Conservation (phyloP, 2,888 invertebrate species). For the Pristionchus exspectatus region DNA sequence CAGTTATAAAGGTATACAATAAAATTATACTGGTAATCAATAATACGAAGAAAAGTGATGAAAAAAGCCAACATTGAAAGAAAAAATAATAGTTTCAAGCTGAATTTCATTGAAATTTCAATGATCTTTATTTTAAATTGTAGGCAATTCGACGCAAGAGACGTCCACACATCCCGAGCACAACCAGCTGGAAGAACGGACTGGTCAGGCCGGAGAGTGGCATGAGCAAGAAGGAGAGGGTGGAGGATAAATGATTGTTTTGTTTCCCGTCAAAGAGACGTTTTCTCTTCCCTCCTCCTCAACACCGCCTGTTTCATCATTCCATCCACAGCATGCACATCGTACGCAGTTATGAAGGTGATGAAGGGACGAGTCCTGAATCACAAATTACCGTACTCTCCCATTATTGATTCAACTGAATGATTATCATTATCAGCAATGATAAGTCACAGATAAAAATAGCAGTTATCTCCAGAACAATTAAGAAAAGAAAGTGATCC, state of each 20-base stretch:
- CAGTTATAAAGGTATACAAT: slow-evolving; percentile 48
- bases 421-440: no score
- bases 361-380: slow-evolving; percentile 35
- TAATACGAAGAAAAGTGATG: no score
- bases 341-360: slow-evolving; percentile 55
- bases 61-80: no score
- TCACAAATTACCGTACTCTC: not conserved
- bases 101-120: no score
- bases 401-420: not conserved
- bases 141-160: not conserved
- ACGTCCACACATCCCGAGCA: not conserved
- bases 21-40: no score
- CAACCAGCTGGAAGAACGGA: not conserved
- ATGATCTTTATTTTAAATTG: no score
- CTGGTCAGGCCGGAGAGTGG: not conserved
- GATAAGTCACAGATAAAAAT: no score
- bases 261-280: no score
- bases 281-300: not conserved
- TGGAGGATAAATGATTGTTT: not conserved
- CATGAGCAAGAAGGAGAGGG: not conserved
- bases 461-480: no score
- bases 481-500: no score
- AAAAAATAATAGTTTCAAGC: no score
- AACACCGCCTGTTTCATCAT: not conserved
- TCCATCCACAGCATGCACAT: slow-evolving; percentile 42